Base-by-base conservation (phyloP, 2,888 invertebrate species). In the Drosophila austrosaltans region DNA sequence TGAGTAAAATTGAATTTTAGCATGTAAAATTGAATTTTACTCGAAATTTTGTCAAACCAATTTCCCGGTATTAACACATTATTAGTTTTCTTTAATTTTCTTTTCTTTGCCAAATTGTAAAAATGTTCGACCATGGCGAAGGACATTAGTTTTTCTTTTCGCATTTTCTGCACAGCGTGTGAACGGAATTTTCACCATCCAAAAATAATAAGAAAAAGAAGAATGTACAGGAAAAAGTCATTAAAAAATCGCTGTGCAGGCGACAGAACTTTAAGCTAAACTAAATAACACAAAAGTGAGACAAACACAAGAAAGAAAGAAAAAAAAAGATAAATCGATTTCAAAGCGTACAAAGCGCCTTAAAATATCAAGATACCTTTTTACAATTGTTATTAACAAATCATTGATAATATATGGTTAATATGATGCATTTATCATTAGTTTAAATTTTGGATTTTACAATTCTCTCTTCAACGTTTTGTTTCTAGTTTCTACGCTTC, bases 171-270 rank as follows among this genome's bases (percentile, higher is more conserved):
- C 74, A 68, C 61, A 73, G 68, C 75, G 69, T 69, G 42, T 22
- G 44, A 53, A 36, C 59, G 48, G 48, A 20, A n/a, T 32, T 28
- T 42, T 10, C 30, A 40, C 22, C 25, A 6, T 22, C 42, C 60
- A 61, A 36, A 66, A 39, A 53, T 20, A n/a, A 32, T 57, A n/a
- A 25, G 60, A 80, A 81, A 80, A 69, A 81, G 0, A 16, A 16
- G 16, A 82, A 81, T 82, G 84, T 83, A 86, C 79, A 86, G 75
- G 61, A 83, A 83, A 62, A 70, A 59, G 57, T 56, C 73, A 74
- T 76, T 69, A 40, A 78, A 57, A 70, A 75, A 70, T 82, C 82
- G 83, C 83, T 82, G 65, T 73, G 77, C 81, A 72, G 75, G 71
- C 78, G 62, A 42, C 40, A 25, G 8, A 25, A 48, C 48, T 10